Base-by-base conservation (phyloP, 2,888 invertebrate genomes). In the Auanema sp. region DNA sequence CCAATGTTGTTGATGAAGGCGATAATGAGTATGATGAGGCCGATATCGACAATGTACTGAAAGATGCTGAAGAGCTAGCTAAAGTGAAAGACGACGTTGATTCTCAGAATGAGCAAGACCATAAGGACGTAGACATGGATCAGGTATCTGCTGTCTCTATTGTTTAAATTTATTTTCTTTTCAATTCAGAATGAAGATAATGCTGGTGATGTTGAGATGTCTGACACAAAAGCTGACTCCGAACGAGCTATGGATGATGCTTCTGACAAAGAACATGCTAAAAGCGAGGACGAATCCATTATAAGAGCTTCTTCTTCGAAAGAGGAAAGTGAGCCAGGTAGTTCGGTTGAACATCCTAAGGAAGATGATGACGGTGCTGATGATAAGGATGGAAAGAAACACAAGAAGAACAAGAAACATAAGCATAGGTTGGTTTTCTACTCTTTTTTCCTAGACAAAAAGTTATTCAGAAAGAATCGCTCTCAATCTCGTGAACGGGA, bases 381-480 rank as follows among this genome's bases (percentile, higher is more conserved):
- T 44, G 61, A 71, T 21, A 69, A 71, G 65, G 69, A 75, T 24
- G 57, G 60, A 25, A 66, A 70, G 47, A 69, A 71, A 24, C 63
- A 71, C 11, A 73, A 73, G 55, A 76, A 76, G 58, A 66, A 69
- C n/a, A 76, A 76, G 33, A 76, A 73, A 59, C 56, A 60, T 51
- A 72, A 68, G 56, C 66, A 69, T n/a, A 21, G 44, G 16, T 18
- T 21, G 24, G 8, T 47, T 3, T 21, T 8, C 3, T 6, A 47
- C 21, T 6, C 3, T 18, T 47, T 21, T 18, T 6, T 47, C 8
- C 16, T 18, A 5, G 18, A 47, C 8, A 3, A 21, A 5, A 18
- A 5, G 4, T 5, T 47, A 21, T 47, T 47, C 8, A 16, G 47
- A 18, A 18, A 47, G 21, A 3, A 16, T 47, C 47, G 16, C 3